Evolutionary conservation across 2,113 vertebrate species (phyloP).

Genomic region (Phylloscopus whistleri): DNA sequence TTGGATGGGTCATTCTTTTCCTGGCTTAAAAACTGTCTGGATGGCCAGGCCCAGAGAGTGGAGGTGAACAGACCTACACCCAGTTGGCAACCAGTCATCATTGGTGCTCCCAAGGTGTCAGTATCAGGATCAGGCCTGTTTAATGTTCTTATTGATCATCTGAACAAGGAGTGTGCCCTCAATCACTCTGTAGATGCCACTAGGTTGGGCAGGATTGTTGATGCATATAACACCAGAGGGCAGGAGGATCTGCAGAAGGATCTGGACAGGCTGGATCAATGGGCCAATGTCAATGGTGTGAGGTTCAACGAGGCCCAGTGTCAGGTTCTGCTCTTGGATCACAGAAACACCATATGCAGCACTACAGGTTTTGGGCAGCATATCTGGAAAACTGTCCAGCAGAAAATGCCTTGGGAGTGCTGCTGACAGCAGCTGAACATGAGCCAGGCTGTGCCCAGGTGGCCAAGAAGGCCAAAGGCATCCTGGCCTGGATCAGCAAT

Average conservation of each 20-base stretch:
- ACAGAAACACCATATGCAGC: not conserved
- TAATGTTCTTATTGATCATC: not conserved
- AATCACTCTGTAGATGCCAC: not conserved
- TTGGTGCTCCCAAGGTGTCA: not conserved
- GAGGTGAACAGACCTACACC: no score
- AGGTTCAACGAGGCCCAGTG: not conserved
- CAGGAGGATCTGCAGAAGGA: not conserved
- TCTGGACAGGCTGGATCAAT: not conserved
- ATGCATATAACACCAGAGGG: not conserved
- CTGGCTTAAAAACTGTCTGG: not conserved
- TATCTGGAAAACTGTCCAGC: not conserved
- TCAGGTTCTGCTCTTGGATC: fast-evolving
- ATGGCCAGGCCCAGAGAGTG: not conserved
- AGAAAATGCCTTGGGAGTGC: not conserved
- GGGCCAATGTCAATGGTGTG: fast-evolving
- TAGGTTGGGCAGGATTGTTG: fast-evolving
- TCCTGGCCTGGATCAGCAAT: not conserved
- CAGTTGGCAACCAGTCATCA: not conserved
- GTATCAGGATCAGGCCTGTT: no score
- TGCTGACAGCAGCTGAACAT: not conserved
- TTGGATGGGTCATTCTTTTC: not conserved
- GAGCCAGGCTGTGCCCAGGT: not conserved
- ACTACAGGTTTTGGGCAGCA: not conserved
- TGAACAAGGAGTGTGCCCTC: not conserved
- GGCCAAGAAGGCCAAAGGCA: not conserved